Evolutionary conservation across 2,888 invertebrate genomes (phyloP).

Genomic region (Cephalotes varians): DNA sequence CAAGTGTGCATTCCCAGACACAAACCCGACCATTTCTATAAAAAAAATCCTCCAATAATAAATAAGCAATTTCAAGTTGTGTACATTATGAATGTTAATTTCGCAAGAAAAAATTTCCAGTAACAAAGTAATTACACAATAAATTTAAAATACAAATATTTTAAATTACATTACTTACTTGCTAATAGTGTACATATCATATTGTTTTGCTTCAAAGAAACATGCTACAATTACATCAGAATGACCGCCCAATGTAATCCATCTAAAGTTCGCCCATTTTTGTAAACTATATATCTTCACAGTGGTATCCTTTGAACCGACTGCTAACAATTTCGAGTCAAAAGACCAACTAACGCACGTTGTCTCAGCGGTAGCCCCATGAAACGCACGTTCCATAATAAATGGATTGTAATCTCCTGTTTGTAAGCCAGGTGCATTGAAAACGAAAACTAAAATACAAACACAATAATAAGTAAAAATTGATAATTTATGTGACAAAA

Average conservation of each 20-base stretch:
- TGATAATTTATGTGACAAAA: no score
- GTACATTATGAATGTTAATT: background rate
- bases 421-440: slow-evolving; percentile 93
- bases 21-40: slow-evolving; percentile 93
- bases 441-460: slow-evolving; percentile 91
- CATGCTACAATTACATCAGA: slow-evolving; percentile 94
- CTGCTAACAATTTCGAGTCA: slow-evolving; percentile 95
- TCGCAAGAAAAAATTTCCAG: background rate
- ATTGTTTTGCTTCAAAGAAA: slow-evolving; percentile 94
- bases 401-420: slow-evolving; percentile 96
- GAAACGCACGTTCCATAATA: slow-evolving; percentile 93
- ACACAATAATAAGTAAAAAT: no score
- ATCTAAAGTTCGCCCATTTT: slow-evolving; percentile 91
- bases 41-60: slow-evolving; percentile 17
- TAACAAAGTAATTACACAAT: background rate
- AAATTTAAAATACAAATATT: background rate
- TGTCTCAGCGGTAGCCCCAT: slow-evolving; percentile 93
- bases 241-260: slow-evolving; percentile 93
- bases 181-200: slow-evolving; percentile 94
- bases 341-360: slow-evolving; percentile 96
- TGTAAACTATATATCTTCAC: slow-evolving; percentile 93
- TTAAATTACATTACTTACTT: slow-evolving; percentile 76
- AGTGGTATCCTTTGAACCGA: slow-evolving; percentile 96
- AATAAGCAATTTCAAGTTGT: background rate
- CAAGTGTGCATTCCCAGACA: slow-evolving; percentile 94